Conservation (phyloP, 2,888 invertebrate genomes). For the Acanthococcus lagerstroemiae region DNA sequence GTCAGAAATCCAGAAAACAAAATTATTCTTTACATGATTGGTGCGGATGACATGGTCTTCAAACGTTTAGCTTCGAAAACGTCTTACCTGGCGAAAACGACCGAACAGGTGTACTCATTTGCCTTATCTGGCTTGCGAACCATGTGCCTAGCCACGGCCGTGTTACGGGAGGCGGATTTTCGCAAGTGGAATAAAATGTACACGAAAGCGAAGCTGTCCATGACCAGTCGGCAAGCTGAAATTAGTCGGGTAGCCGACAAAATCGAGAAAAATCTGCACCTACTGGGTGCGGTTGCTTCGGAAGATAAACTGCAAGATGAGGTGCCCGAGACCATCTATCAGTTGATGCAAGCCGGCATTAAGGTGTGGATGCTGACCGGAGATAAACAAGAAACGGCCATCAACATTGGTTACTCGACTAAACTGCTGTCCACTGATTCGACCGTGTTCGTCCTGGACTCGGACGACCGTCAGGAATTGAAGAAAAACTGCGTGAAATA, state of each 20-base stretch:
- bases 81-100: not conserved
- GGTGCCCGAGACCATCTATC: conserved; percentile 73
- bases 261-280: conserved; percentile 16
- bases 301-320: conserved; percentile 83
- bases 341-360: conserved; percentile 69
- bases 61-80: not conserved
- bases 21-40: conserved; percentile 10
- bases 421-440: conserved; percentile 59
- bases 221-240: too few species aligned
- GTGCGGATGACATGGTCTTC: conserved; percentile 16
- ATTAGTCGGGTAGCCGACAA: not conserved
- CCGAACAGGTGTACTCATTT: not conserved
- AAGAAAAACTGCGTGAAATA: not conserved
- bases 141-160: conserved; percentile 11
- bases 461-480: not conserved
- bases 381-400: conserved; percentile 93
- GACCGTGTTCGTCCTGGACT: conserved; percentile 68
- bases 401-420: conserved; percentile 91
- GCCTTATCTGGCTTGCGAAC: conserved; percentile 10
- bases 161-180: not conserved
- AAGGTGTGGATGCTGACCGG: conserved; percentile 84
- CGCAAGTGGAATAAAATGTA: not conserved
- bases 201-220: not conserved
- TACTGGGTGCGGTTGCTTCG: conserved; percentile 74
- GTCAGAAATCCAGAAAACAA: not conserved